Evolutionary conservation across 2,888 invertebrate species (phyloP).

Genomic region (Timema podura): DNA sequence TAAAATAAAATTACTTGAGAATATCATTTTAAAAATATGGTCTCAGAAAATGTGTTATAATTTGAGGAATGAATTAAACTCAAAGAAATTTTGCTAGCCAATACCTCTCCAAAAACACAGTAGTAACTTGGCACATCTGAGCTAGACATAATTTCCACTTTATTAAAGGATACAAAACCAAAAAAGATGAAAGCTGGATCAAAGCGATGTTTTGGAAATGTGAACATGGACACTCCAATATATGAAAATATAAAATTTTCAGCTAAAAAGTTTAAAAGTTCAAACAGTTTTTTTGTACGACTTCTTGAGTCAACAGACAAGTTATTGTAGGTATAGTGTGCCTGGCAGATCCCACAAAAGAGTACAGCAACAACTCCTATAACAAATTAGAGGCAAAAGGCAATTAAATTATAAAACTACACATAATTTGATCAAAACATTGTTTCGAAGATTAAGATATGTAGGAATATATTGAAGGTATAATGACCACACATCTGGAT

Average conservation of each 20-base stretch:
- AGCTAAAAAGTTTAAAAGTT: constrained; percentile 90
- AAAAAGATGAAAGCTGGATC: constrained; percentile 87
- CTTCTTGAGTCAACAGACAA: constrained; percentile 80
- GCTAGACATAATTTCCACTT: no score
- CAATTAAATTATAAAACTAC: constrained; percentile 6
- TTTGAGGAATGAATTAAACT: no score
- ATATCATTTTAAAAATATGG: no score
- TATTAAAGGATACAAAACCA: constrained; percentile 91
- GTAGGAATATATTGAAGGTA: no score
- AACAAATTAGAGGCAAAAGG: constrained; percentile 32
- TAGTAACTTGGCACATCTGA: no score
- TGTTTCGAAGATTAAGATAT: not conserved
- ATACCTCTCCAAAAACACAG: no score
- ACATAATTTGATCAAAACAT: constrained; percentile 17
- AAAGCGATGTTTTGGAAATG: constrained; percentile 92
- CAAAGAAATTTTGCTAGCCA: no score
- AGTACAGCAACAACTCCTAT: constrained; percentile 91
- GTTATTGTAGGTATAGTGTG: constrained; percentile 98
- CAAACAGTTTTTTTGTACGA: constrained; percentile 88
- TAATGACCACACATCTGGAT: no score
- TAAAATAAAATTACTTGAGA: no score
- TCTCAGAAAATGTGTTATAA: no score
- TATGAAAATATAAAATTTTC: constrained; percentile 99
- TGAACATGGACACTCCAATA: constrained; percentile 98
- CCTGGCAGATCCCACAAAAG: constrained; percentile 98